Base-by-base conservation (phyloP, 1,140 invertebrate species). In the Prorops nasuta region DNA sequence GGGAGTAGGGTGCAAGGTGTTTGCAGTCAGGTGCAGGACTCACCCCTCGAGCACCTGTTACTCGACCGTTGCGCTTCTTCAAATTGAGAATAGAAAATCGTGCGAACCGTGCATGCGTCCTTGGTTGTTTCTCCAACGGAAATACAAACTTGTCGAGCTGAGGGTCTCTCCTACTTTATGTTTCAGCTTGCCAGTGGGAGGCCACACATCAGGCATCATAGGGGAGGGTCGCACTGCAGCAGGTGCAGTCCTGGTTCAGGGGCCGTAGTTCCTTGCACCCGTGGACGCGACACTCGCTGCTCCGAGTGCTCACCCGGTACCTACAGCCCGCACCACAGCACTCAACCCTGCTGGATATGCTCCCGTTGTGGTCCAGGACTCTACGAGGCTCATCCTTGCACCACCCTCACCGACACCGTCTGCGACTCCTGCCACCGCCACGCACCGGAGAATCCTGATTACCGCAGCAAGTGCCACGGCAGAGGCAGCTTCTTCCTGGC, bases 341-440 rank as follows among this genome's bases (percentile, higher is more conserved):
- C 55, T 3, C 70, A 73, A 17, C 71, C 74, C 2, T 81, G 79
- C 37, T 79, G 74, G 71, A 72, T 75, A 28, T 81, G 79, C 54
- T 79, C 79, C 3, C 64, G 73, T 16, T 81, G 79, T 44, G 78
- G 79, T 0, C 67, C 67, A 4, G 78, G 78, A 2, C 56, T 81
- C 3, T 81, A 78, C 61, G 74, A 79, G 49, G 78, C 77, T 0
- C 77, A 80, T 49, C 55, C 70, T 3, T 81, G 79, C 54, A 71
- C 64, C 1, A 21, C 69, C 0, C 61, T 53, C 1, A 58, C 63
- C 19, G 79, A 81, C 60, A 81, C 79, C 4, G 63, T 81, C 16
- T 81, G 79, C 51, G 79, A 81, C 37, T 80, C 77, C 7, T 81
- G 80, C 38, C 71, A 72, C 20, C 67, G 74, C 0, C 55, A 55